A percentile compares a stretch with the other conserved stretches of the same genome.
Conservation (phyloP, 2,113 vertebrate genomes). For the Hiodon tergisus region DNA sequence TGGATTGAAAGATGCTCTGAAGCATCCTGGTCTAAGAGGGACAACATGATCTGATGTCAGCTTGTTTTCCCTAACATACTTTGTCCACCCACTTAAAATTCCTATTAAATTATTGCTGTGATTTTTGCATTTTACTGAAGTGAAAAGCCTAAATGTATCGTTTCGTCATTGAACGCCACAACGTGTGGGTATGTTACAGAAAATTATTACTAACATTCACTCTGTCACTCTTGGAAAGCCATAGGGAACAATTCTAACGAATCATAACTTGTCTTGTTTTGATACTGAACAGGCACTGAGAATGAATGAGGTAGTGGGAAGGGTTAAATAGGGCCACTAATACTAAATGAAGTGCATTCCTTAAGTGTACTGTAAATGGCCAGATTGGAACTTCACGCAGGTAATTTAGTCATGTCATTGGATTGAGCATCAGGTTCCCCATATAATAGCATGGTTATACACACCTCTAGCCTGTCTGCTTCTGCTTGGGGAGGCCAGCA, state of each 20-base stretch:
- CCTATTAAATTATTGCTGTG: no score
- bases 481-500: no score
- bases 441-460: no score
- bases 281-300: neutral
- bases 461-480: no score
- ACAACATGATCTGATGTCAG: no score
- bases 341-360: neutral
- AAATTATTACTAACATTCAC: neutral
- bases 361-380: neutral
- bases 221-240: neutral
- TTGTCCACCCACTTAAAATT: no score
- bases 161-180: constrained; percentile 1
- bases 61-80: no score
- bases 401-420: neutral
- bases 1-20: no score
- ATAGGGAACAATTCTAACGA: neutral
- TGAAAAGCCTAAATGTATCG: neutral
- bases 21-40: no score
- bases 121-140: neutral
- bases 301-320: neutral
- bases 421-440: neutral
- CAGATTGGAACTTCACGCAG: neutral
- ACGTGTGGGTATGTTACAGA: neutral
- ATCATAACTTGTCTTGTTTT: neutral
- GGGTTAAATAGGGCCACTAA: neutral